Percentiles rank a stretch among this genome's conserved stretches.
Evolutionary conservation across 2,797 vertebrate species (phyloP).

Genomic region (Sandelia bainsii): DNA sequence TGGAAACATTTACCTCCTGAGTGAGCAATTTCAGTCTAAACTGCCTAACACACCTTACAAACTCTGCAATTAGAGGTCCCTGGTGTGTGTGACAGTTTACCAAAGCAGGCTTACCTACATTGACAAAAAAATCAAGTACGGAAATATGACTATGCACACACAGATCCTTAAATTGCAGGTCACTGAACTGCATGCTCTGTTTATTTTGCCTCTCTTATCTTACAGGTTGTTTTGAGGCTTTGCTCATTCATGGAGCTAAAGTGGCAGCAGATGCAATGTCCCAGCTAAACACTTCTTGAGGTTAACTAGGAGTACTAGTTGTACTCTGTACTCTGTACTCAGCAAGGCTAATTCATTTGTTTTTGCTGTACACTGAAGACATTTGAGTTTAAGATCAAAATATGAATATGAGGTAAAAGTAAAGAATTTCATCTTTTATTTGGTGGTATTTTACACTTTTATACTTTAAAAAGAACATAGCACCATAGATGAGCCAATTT

Average conservation of each 20-base stretch:
- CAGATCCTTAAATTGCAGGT: constrained; percentile 4
- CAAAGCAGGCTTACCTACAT: constrained; percentile 24
- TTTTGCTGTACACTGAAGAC: too few relatives aligned
- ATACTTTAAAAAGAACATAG: too few relatives aligned
- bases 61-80: constrained; percentile 63
- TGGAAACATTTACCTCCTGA: constrained; percentile 68
- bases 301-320: constrained; percentile 5
- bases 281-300: background rate
- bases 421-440: too few relatives aligned
- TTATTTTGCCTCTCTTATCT: constrained; percentile 32
- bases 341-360: constrained; percentile 1
- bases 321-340: background rate
- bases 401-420: too few relatives aligned
- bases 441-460: too few relatives aligned
- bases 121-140: constrained; percentile 14
- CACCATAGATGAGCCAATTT: too few relatives aligned
- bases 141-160: constrained; percentile 24
- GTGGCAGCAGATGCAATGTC: constrained; percentile 6
- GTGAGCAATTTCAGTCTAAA: constrained; percentile 59
- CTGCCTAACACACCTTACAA: constrained; percentile 57
- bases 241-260: constrained; percentile 20
- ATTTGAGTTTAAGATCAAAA: too few relatives aligned
- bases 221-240: constrained; percentile 34
- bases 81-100: constrained; percentile 43
- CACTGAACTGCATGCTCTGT: constrained; percentile 20